phyloP scores from a whole-genome alignment of 1,140 invertebrate species.

The Drosophila saltans region DNA sequence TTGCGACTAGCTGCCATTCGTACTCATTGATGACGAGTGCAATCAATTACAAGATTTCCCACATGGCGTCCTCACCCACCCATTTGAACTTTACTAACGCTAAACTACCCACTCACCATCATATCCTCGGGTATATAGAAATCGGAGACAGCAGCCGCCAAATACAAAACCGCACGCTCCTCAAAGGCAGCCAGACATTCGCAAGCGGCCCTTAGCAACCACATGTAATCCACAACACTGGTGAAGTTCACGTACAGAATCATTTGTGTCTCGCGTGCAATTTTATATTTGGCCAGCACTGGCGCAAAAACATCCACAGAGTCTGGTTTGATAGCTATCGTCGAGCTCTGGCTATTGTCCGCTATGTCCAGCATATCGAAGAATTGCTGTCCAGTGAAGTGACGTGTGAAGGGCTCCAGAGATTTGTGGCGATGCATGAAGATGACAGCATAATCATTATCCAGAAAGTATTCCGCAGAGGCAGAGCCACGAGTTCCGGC shows the following conservation, averaged over 20 bases:
- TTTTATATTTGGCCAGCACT: conserved; percentile 89
- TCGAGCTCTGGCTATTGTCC: conserved; percentile 85
- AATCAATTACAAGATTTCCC: conserved; percentile 81
- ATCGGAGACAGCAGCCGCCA: conserved; percentile 99
- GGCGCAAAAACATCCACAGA: conserved; percentile 88
- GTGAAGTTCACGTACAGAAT: conserved; percentile 92
- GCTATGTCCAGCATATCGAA: conserved; percentile 91
- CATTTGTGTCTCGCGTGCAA: conserved; percentile 86
- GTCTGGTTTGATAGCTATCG: conserved; percentile 88
- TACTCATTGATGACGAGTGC: conserved; percentile 64
- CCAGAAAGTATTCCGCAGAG: conserved; percentile 97
- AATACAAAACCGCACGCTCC: conserved; percentile 91
- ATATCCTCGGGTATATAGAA: conserved; percentile 97
- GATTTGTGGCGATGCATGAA: conserved; percentile 92
- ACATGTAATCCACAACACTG: conserved; percentile 96
- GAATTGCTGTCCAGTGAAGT: conserved; percentile 91
- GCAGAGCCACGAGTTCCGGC: conserved; percentile 96
- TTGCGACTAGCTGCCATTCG: conserved; percentile 23
- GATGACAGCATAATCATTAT: conserved; percentile 90
- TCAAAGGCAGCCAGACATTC: conserved; percentile 88
- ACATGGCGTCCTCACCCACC: conserved; percentile 41
- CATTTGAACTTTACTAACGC: conserved; percentile 7
- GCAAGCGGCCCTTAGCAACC: conserved; percentile 92
- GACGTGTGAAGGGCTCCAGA: conserved; percentile 94
- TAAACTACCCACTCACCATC: conserved; percentile 89